Evolutionary conservation across 1,140 invertebrate species (phyloP).

Genomic region (Penaeus japonicus): DNA sequence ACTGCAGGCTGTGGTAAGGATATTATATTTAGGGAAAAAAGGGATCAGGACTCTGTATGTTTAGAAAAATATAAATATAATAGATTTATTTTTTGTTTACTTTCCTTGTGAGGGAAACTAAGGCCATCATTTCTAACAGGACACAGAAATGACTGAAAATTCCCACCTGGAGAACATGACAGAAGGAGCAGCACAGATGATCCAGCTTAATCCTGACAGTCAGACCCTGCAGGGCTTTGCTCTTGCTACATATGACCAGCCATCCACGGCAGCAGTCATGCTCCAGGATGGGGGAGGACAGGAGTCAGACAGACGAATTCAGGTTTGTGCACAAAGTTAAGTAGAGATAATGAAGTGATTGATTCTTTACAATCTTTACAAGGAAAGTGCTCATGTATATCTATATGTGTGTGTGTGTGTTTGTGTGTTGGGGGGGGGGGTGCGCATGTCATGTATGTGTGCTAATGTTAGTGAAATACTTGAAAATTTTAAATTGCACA

Average conservation of each 20-base stretch:
- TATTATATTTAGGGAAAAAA: background rate
- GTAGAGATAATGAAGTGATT: background rate
- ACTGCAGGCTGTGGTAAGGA: constrained; percentile 43
- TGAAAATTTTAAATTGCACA: background rate
- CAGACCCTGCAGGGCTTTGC: constrained; percentile 26
- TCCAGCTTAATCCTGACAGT: constrained; percentile 33
- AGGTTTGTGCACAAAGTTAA: background rate
- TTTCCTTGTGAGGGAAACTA: background rate
- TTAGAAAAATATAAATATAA: background rate
- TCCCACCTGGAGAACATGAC: constrained; percentile 36
- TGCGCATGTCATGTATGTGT: background rate
- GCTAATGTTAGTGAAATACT: background rate
- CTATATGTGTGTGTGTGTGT: too few relatives aligned
- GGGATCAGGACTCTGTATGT: background rate
- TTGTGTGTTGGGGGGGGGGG: too few relatives aligned
- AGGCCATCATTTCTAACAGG: background rate
- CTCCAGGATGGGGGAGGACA: constrained; percentile 24
- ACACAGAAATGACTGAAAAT: constrained; percentile 25
- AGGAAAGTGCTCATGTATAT: background rate
- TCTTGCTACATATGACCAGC: background rate
- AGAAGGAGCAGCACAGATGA: constrained; percentile 34
- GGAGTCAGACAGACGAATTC: constrained; percentile 33
- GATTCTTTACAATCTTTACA: background rate
- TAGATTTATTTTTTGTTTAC: background rate
- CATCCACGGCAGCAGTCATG: constrained; percentile 18